Conservation (phyloP, 2,888 invertebrate genomes). For the Drosophila recens region DNA sequence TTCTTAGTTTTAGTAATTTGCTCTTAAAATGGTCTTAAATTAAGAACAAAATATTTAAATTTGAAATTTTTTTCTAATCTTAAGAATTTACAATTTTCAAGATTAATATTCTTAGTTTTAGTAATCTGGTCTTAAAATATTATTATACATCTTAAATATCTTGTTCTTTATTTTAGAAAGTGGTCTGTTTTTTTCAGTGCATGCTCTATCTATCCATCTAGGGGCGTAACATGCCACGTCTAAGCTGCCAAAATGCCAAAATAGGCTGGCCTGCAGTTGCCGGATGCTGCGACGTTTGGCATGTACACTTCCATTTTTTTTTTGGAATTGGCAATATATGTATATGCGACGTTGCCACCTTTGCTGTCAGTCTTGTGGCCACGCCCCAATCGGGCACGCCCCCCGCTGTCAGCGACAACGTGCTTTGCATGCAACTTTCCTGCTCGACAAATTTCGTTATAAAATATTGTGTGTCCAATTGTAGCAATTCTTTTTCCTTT, state of each 20-base stretch:
- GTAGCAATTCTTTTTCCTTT: constrained; percentile 2
- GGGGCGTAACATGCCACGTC: constrained; percentile 26
- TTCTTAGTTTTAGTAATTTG: too few relatives aligned
- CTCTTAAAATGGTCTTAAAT: too few relatives aligned
- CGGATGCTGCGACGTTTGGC: constrained; percentile 25
- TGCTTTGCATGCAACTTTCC: constrained; percentile 67
- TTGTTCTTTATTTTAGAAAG: too few relatives aligned
- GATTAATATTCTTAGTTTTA: too few relatives aligned
- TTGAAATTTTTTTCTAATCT: too few relatives aligned
- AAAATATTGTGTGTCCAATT: constrained; percentile 56
- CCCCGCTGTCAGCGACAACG: constrained; percentile 73
- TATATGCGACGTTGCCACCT: constrained; percentile 27
- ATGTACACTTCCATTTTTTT: neutral
- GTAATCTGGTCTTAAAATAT: too few relatives aligned
- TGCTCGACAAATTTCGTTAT: constrained; percentile 39
- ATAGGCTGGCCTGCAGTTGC: constrained; percentile 50
- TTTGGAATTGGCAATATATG: neutral
- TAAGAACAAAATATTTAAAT: too few relatives aligned
- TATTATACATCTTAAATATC: too few relatives aligned
- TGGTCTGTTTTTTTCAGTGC: too few relatives aligned
- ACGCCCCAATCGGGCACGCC: constrained; percentile 57
- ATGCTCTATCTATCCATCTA: neutral
- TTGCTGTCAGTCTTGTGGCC: constrained; percentile 24
- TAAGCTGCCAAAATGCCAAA: constrained; percentile 48
- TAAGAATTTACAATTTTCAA: too few relatives aligned